phyloP scores from a whole-genome alignment of 2,888 invertebrate species.

The Myopa tessellatipennis region DNA sequence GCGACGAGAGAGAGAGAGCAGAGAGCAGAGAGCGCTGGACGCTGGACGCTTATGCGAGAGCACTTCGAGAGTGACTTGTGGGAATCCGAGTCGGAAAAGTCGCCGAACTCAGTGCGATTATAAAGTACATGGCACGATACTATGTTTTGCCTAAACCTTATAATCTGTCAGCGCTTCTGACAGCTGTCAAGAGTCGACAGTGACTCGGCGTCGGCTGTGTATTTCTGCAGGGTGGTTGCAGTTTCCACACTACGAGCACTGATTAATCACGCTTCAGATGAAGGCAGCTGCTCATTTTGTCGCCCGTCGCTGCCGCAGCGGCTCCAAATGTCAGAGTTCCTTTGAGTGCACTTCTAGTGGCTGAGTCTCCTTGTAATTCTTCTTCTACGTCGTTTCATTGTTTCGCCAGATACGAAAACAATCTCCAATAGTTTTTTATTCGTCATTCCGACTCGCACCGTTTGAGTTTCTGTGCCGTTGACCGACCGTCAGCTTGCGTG shows the following conservation, averaged over 20 bases:
- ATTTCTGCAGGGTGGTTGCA: not conserved
- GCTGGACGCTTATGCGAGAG: constrained; percentile 40
- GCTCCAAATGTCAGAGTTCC: constrained; percentile 9
- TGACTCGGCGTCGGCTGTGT: not conserved
- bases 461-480: constrained; percentile 64
- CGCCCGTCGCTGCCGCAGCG: not conserved
- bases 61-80: constrained; percentile 2
- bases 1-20: not conserved
- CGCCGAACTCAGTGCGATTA: not conserved
- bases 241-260: not conserved
- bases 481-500: constrained; percentile 62
- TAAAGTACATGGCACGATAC: too few species aligned
- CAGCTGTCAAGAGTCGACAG: too few species aligned
- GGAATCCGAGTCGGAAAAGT: not conserved
- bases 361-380: constrained; percentile 27
- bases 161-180: too few species aligned
- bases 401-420: not conserved
- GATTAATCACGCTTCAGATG: too few species aligned
- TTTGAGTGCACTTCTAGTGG: not conserved
- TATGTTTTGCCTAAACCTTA: too few species aligned
- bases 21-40: constrained; percentile 19
- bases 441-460: constrained; percentile 28
- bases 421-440: constrained; percentile 37
- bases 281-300: too few species aligned
- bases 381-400: not conserved